A percentile compares a stretch with the other conserved stretches of the same genome.
Evolutionary conservation across 2,113 vertebrate species (phyloP).

Genomic region (Aythya baeri): DNA sequence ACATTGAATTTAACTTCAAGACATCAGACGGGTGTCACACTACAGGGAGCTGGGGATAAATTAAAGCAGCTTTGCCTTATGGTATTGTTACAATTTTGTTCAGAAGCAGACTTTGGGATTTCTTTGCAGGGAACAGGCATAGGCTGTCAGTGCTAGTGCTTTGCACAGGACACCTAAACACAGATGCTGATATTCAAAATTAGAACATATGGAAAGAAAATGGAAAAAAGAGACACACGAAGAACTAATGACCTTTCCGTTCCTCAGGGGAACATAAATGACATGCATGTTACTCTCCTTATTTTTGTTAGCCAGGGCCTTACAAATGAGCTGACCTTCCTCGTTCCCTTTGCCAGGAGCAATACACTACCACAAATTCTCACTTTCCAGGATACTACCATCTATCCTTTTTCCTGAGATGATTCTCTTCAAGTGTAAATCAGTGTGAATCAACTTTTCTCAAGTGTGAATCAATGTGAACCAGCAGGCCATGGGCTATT

Average conservation of each 20-base stretch:
- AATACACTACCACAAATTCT: accelerated
- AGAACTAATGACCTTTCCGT: background rate
- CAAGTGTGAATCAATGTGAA: background rate
- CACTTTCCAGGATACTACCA: background rate
- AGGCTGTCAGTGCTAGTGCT: background rate
- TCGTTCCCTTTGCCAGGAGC: background rate
- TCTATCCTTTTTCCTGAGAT: background rate
- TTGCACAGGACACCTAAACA: background rate
- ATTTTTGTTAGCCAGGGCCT: background rate
- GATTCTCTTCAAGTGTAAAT: background rate
- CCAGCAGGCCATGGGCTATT: background rate
- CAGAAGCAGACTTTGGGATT: background rate
- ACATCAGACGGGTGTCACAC: slow-evolving; percentile 20
- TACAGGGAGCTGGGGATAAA: background rate
- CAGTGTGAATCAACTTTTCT: background rate
- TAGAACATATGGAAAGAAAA: background rate
- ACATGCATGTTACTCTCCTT: accelerated
- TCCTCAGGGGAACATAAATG: accelerated
- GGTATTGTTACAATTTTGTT: background rate
- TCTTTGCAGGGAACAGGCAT: background rate
- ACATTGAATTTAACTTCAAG: slow-evolving; percentile 45
- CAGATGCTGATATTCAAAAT: background rate
- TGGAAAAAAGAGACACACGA: background rate
- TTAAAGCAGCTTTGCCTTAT: background rate
- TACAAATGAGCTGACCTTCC: background rate